Percentiles rank a stretch among this genome's conserved stretches.
Evolutionary conservation across 2,888 invertebrate species (phyloP).

Genomic region (Dicyrtoma fusca): DNA sequence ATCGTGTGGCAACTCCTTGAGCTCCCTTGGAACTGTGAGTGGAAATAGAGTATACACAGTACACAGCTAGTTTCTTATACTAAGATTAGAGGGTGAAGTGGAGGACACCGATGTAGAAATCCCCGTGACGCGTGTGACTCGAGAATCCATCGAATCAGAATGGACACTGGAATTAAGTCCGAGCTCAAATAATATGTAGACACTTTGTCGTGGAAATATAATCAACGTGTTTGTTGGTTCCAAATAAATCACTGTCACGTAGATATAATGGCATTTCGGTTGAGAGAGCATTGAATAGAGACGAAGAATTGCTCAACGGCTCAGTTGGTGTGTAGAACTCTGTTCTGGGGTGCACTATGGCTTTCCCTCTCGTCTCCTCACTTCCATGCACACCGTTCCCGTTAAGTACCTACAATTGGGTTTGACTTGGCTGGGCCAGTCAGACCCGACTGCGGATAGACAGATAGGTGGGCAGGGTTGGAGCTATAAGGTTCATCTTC

Average conservation of each 20-base stretch:
- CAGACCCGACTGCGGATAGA: not conserved
- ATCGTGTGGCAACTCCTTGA: no score
- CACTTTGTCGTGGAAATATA: slow-evolving; percentile 6
- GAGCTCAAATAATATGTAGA: not conserved
- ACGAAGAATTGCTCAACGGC: not conserved
- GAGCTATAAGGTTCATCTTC: not conserved
- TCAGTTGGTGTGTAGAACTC: not conserved
- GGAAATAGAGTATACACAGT: no score
- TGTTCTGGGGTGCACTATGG: not conserved
- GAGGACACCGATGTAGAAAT: no score
- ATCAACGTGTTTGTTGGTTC: slow-evolving; percentile 19
- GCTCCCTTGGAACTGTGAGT: no score
- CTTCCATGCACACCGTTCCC: no score
- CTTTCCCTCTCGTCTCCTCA: no score
- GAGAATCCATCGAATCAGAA: no score
- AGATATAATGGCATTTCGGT: slow-evolving; percentile 21
- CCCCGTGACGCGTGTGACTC: no score
- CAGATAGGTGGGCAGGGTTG: not conserved
- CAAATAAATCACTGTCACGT: slow-evolving; percentile 26
- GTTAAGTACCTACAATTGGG: no score
- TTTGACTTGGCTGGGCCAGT: not conserved
- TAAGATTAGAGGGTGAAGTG: no score
- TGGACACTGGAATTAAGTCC: not conserved
- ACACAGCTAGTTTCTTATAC: no score
- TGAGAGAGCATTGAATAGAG: slow-evolving; percentile 17